These are phyloP conservation scores for Sarcophilus harrisii DNA, from an alignment of 2,797 vertebrate species.

Conservation along the genomic window DNA sequence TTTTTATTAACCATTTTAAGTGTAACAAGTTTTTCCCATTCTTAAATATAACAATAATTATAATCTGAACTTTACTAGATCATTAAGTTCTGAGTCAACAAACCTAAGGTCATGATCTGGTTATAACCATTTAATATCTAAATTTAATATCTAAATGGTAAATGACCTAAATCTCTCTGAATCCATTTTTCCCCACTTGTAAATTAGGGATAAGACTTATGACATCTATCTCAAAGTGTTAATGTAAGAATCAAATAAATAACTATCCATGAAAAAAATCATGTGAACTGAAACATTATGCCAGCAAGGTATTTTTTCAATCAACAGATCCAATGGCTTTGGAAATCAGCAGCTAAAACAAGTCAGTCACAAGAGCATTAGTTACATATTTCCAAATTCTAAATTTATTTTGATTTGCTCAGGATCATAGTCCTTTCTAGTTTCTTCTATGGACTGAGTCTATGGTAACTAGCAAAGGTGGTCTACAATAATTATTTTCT, in stretches of 20 bases:
- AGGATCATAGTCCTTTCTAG: not conserved
- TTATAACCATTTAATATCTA: not conserved
- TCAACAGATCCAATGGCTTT: not conserved
- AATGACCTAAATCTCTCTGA: not conserved
- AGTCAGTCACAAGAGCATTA: not conserved
- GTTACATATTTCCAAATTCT: constrained; percentile 31
- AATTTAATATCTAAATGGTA: too few species aligned
- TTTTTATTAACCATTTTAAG: not conserved
- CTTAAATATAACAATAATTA: not conserved
- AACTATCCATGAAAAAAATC: not conserved
- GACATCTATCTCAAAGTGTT: not conserved
- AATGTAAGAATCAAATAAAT: not conserved
- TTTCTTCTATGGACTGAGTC: constrained; percentile 22
- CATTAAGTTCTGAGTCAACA: not conserved
- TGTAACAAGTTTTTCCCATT: not conserved
- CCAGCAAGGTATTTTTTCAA: not conserved
- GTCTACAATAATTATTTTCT: constrained; percentile 21
- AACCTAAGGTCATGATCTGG: not conserved
- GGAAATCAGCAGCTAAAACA: not conserved
- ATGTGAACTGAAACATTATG: not conserved
- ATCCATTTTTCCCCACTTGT: not conserved
- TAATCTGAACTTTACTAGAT: not conserved
- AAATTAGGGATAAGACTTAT: not conserved
- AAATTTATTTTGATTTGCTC: constrained; percentile 10
- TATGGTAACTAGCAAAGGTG: constrained; percentile 9